These are phyloP conservation scores for Ligdia adustata DNA, from an alignment of 2,888 invertebrate genomes.

Conservation along the genomic window DNA sequence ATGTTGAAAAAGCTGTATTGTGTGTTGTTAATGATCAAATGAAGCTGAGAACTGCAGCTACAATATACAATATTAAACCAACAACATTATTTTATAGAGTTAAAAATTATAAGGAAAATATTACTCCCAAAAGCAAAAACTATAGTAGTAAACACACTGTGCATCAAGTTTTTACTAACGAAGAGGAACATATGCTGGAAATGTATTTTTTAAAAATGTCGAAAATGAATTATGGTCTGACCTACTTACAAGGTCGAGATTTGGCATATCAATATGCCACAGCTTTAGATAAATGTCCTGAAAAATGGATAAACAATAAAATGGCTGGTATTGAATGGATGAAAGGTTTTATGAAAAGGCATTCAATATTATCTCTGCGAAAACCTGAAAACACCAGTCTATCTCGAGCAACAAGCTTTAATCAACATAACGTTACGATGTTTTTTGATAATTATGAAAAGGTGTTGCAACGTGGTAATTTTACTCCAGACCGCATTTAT, in stretches of 20 bases:
- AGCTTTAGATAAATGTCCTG: slow-evolving; percentile 9
- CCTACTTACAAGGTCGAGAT: slow-evolving; percentile 10
- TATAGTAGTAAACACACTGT: slow-evolving; percentile 15
- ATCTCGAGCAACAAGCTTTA: slow-evolving; percentile 27
- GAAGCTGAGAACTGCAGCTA: slow-evolving; percentile 25
- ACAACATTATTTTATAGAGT: slow-evolving; percentile 16
- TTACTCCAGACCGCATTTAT: slow-evolving; percentile 14
- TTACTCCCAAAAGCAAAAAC: slow-evolving; percentile 12
- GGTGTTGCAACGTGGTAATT: slow-evolving; percentile 7
- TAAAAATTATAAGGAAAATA: slow-evolving; percentile 17
- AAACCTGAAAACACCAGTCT: slow-evolving; percentile 13
- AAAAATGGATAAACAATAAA: neutral
- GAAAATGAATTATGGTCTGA: slow-evolving; percentile 9
- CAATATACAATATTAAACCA: slow-evolving; percentile 22
- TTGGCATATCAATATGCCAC: slow-evolving; percentile 9
- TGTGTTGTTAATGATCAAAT: slow-evolving; percentile 23
- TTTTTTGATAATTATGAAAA: slow-evolving; percentile 7
- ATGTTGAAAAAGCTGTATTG: slow-evolving; percentile 24
- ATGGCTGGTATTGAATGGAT: slow-evolving; percentile 14
- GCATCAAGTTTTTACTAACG: slow-evolving; percentile 19
- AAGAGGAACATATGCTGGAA: slow-evolving; percentile 16
- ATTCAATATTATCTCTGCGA: slow-evolving; percentile 5
- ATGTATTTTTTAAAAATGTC: slow-evolving; percentile 6
- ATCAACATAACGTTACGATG: slow-evolving; percentile 19
- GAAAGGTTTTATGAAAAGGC: slow-evolving; percentile 14